Conservation (phyloP, 2,797 vertebrate genomes). For the Coluber constrictor region DNA sequence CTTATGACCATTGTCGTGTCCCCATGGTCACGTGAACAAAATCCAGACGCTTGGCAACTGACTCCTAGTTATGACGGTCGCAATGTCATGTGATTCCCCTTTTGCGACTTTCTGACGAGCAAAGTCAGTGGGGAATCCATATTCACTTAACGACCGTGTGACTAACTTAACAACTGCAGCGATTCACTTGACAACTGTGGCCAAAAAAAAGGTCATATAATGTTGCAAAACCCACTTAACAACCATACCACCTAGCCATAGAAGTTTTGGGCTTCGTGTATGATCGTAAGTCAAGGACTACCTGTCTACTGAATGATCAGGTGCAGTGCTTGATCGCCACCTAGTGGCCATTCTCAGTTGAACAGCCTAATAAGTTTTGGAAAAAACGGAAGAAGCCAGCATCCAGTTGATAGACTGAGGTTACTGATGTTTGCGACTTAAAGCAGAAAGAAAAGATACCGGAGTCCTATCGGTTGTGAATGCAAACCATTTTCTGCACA, state of each 20-base stretch:
- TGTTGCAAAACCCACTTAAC: too few relatives aligned
- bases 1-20: rapidly evolving
- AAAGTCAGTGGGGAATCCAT: background rate
- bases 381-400: constrained; percentile 30
- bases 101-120: too few relatives aligned
- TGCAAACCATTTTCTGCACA: background rate
- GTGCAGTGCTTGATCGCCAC: constrained; percentile 42
- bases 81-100: too few relatives aligned
- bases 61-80: too few relatives aligned
- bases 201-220: too few relatives aligned
- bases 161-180: background rate
- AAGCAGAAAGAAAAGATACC: constrained; percentile 29
- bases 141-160: background rate
- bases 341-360: constrained; percentile 22
- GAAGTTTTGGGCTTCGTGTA: too few relatives aligned
- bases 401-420: constrained; percentile 39
- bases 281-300: too few relatives aligned
- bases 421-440: constrained; percentile 33
- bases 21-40: too few relatives aligned
- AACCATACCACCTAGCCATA: too few relatives aligned
- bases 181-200: background rate
- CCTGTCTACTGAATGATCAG: background rate
- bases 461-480: constrained; percentile 39
- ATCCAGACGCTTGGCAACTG: too few relatives aligned
- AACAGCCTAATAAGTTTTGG: background rate